A percentile compares a stretch with the other conserved stretches of the same genome.
phyloP scores from a whole-genome alignment of 2,797 vertebrate species.

The Ctenochaetus hawaiiensis region DNA sequence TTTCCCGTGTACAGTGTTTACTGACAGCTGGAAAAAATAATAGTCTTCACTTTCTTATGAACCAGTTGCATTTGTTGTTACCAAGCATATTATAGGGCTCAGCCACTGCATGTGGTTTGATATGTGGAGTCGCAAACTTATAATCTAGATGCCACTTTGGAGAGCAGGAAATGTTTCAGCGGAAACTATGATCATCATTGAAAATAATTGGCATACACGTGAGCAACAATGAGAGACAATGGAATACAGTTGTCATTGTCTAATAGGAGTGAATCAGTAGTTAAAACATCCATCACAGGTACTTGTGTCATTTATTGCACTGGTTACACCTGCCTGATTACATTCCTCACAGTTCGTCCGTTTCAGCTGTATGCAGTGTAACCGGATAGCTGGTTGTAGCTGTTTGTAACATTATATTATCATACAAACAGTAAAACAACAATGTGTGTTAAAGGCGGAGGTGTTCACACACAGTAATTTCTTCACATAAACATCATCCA shows the following conservation, averaged over 20 bases:
- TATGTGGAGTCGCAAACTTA: constrained; percentile 1
- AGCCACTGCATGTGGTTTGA: neutral
- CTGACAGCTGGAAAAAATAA: neutral
- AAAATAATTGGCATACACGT: constrained; percentile 14
- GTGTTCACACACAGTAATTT: neutral
- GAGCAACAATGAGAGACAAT: constrained; percentile 29
- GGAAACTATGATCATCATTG: constrained; percentile 49
- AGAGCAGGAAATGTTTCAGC: constrained; percentile 41
- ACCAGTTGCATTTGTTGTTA: neutral
- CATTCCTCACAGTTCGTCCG: constrained; percentile 52
- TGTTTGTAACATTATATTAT: constrained; percentile 4
- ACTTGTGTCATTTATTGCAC: constrained; percentile 44
- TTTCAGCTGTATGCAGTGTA: constrained; percentile 24
- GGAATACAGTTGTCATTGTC: constrained; percentile 1
- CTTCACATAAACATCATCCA: neutral
- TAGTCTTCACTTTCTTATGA: neutral
- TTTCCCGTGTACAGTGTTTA: too few species aligned
- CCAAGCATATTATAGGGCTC: neutral
- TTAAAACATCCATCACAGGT: constrained; percentile 35
- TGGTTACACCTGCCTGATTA: constrained; percentile 56
- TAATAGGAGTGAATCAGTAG: constrained; percentile 36
- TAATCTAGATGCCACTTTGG: constrained; percentile 8
- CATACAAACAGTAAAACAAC: neutral
- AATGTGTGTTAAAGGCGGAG: neutral
- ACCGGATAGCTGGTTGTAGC: constrained; percentile 8